These are phyloP conservation scores for Zoanthus solanderi DNA, from an alignment of 92 coral and sea anemone genomes.

Conservation along the genomic window DNA sequence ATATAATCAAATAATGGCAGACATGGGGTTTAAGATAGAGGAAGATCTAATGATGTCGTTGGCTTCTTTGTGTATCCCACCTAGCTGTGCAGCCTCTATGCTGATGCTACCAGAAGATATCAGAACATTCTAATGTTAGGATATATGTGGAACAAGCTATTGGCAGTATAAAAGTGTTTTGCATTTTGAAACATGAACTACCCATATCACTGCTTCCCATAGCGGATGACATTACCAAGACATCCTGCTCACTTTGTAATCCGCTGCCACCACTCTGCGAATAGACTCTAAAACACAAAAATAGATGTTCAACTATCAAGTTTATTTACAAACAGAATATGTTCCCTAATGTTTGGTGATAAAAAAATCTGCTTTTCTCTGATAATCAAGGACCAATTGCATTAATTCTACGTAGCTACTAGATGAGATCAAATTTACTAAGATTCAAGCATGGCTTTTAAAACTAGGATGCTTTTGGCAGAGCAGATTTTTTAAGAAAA, in stretches of 20 bases:
- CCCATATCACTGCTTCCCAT: conserved; percentile 58
- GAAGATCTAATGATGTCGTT: conserved; percentile 58
- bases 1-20: conserved; percentile 39
- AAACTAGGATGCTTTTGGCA: too few species aligned
- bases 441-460: too few species aligned
- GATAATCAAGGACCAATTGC: too few species aligned
- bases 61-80: conserved; percentile 75
- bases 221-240: conserved; percentile 72
- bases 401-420: too few species aligned
- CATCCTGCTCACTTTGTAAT: conserved; percentile 67
- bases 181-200: conserved; percentile 63
- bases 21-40: conserved; percentile 66
- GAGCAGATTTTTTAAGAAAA: too few species aligned
- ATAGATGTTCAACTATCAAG: too few species aligned
- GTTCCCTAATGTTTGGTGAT: too few species aligned
- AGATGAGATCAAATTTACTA: too few species aligned
- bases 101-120: conserved; percentile 73
- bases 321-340: too few species aligned
- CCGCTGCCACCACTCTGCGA: conserved; percentile 28
- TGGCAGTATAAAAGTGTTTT: conserved; percentile 56
- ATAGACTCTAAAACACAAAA: not conserved
- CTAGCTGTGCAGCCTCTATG: conserved; percentile 58
- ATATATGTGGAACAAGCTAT: conserved; percentile 78
- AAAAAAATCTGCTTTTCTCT: too few species aligned
- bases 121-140: conserved; percentile 75